A percentile compares a stretch with the other conserved stretches of the same genome.
These are phyloP conservation scores for Noctua fimbriata DNA, from an alignment of 2,888 invertebrate species.

Conservation along the genomic window DNA sequence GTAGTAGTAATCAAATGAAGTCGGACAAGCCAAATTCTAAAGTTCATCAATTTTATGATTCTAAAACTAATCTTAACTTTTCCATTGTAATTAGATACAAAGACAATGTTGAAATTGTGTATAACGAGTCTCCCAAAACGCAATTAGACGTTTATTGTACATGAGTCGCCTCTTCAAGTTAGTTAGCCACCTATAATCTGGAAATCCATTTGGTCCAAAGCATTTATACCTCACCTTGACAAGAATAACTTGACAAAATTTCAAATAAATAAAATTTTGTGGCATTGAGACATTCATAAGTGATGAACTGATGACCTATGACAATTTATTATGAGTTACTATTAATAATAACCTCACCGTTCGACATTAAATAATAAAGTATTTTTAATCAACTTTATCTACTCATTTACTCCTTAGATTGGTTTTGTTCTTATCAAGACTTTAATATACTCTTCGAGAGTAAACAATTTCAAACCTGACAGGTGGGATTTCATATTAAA, in stretches of 20 bases:
- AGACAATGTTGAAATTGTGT: conserved; percentile 43
- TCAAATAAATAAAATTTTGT: conserved; percentile 8
- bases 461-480: conserved; percentile 22
- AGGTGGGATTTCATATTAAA: conserved; percentile 24
- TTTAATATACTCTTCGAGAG: conserved; percentile 1
- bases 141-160: conserved; percentile 52
- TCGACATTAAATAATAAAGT: not conserved
- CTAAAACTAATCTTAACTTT: conserved; percentile 48
- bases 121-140: conserved; percentile 32
- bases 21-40: conserved; percentile 18
- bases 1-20: conserved; percentile 17
- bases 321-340: not conserved
- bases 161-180: conserved; percentile 28
- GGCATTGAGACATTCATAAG: conserved; percentile 12
- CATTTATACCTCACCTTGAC: conserved; percentile 35
- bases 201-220: conserved; percentile 24
- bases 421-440: conserved; percentile 19
- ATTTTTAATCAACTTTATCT: not conserved
- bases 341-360: not conserved
- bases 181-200: conserved; percentile 18
- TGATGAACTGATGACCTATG: conserved; percentile 5
- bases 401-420: conserved; percentile 14
- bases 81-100: conserved; percentile 28
- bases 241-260: conserved; percentile 28
- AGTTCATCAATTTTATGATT: conserved; percentile 34